Conservation (phyloP, 2,113 vertebrate genomes). For the Otus sunia region DNA sequence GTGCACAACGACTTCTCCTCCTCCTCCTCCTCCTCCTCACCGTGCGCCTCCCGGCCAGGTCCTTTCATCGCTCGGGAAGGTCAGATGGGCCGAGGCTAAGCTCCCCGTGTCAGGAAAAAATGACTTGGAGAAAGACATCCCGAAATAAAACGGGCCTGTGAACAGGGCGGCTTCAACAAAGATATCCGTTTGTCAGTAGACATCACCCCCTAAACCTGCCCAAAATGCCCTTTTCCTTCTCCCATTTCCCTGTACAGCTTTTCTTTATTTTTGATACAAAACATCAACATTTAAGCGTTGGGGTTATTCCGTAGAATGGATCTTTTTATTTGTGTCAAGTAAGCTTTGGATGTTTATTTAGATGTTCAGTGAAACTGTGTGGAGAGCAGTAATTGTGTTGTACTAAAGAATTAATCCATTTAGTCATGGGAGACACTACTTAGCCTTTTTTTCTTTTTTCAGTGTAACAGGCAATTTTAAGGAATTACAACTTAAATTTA, state of each 20-base stretch:
- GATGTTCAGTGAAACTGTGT: conserved; percentile 74
- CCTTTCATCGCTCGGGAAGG: not conserved
- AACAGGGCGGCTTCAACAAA: conserved; percentile 62
- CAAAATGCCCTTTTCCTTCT: conserved; percentile 62
- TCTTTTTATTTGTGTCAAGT: conserved; percentile 75
- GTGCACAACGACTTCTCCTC: not conserved
- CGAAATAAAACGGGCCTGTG: conserved; percentile 20
- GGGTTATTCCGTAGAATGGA: conserved; percentile 71
- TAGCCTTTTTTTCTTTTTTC: conserved; percentile 64
- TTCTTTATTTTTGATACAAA: conserved; percentile 47
- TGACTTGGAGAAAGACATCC: conserved; percentile 66
- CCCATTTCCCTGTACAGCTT: conserved; percentile 34
- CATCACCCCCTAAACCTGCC: conserved; percentile 59
- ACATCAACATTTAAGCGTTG: conserved; percentile 69
- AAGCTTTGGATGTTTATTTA: conserved; percentile 82
- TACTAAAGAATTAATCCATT: conserved; percentile 84
- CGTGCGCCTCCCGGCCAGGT: not conserved
- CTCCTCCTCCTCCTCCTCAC: not conserved
- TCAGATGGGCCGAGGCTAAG: not conserved
- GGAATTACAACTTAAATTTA: conserved; percentile 26
- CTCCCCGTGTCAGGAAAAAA: not conserved
- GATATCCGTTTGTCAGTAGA: conserved; percentile 60
- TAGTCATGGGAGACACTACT: conserved; percentile 82
- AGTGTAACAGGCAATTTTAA: conserved; percentile 50
- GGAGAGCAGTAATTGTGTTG: conserved; percentile 78